phyloP scores from a whole-genome alignment of 2,113 vertebrate genomes.

The Channa argus region DNA sequence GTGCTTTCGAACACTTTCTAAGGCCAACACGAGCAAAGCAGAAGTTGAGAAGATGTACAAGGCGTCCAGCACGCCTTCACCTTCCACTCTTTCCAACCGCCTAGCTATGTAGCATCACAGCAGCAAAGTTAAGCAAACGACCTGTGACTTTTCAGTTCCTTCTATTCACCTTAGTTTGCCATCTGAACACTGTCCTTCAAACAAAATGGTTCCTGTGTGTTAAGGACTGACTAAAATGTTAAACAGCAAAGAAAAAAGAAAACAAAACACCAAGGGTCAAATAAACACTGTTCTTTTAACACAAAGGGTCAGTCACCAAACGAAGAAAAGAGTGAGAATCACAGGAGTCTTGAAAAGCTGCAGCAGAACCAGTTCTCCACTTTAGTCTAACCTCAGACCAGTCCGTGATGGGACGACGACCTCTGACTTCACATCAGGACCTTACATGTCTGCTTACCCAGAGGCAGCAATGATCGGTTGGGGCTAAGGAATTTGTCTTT shows the following conservation, averaged over 20 bases:
- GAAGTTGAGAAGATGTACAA: conserved; percentile 64
- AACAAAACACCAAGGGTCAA: conserved; percentile 58
- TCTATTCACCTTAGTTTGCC: conserved; percentile 54
- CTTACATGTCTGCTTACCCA: conserved; percentile 34
- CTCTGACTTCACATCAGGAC: conserved; percentile 45
- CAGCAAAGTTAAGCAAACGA: conserved; percentile 50
- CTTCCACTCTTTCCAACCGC: conserved; percentile 40
- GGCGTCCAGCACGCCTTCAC: conserved; percentile 43
- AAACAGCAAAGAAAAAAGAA: conserved; percentile 43
- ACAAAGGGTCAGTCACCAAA: conserved; percentile 56
- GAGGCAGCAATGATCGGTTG: conserved; percentile 2
- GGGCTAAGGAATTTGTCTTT: conserved; percentile 43
- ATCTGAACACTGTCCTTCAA: conserved; percentile 36
- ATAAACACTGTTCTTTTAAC: conserved; percentile 55
- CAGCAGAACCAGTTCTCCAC: conserved; percentile 57
- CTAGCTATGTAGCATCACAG: conserved; percentile 65
- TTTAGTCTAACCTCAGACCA: conserved; percentile 46
- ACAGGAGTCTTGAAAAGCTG: conserved; percentile 55
- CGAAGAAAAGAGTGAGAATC: conserved; percentile 42
- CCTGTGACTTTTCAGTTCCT: conserved; percentile 61
- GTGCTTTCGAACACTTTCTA: conserved; percentile 32
- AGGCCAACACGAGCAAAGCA: conserved; percentile 28
- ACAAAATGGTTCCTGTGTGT: conserved; percentile 36
- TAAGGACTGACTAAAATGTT: conserved; percentile 27
- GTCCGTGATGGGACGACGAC: conserved; percentile 33